Base-by-base conservation (phyloP, 2,888 invertebrate species). In the Caenorhabditis imperialis region DNA sequence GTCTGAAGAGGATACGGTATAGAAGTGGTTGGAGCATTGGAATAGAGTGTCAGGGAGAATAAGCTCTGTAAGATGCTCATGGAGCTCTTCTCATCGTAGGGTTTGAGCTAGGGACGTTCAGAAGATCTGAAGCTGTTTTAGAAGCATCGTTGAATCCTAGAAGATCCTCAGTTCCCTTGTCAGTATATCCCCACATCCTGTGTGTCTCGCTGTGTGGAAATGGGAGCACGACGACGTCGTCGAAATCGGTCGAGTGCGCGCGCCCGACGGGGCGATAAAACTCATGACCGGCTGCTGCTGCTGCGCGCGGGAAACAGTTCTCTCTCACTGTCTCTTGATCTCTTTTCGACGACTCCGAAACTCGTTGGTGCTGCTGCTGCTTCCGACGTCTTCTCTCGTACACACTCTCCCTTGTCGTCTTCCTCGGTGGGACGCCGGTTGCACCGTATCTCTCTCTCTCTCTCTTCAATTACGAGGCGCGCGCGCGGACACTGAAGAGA, bases 391-490 rank as follows among this genome's bases (percentile, higher is more conserved):
- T n/a, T n/a, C n/a, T n/a, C n/a, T n/a, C n/a, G n/a, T n/a, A n/a
- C n/a, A n/a, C n/a, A n/a, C n/a, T n/a, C n/a, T n/a, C n/a, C n/a
- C n/a, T n/a, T n/a, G 42, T 50, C 55, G 48, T 55, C 55, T 47
- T 58, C 35, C 47, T 33, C 63, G 53, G 47, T 48, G 54, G 65
- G 55, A 57, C 23, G 54, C 37, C 54, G 45, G 54, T 48, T 65
- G 65, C 65, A 65, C 65, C 65, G 65, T 65, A 65, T 65, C 65
- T 65, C 48, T 65, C 65, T 57, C 65, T 57, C 55, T 65, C 55
- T 65, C 65, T 65, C 48, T 65, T 65, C 65, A 57, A 65, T 65
- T 65, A 65, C 65, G 63, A 42, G 40, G 54, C 63, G 54, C 63
- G 50, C 65, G 50, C 65, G 38, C 33, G 53, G 62, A 55, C 65